These are phyloP conservation scores for Pseudachorutes palmiensis DNA, from an alignment of 1,140 invertebrate genomes.

Conservation along the genomic window DNA sequence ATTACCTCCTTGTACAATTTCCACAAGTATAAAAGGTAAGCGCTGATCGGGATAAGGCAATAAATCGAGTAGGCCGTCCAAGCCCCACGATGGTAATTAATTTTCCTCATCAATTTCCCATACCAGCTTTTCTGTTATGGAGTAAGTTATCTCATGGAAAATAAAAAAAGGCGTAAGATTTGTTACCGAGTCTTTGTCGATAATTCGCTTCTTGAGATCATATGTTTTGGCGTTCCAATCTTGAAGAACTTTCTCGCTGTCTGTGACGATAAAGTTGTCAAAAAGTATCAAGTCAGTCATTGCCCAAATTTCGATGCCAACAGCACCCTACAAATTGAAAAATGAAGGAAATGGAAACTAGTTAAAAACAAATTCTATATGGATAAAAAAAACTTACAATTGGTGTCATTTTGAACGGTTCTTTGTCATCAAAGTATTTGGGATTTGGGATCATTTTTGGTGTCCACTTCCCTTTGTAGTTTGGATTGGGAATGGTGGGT, in stretches of 20 bases:
- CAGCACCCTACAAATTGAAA: conserved; percentile 65
- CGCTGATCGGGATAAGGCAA: conserved; percentile 58
- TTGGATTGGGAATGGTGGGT: conserved; percentile 84
- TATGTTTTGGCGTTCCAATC: conserved; percentile 77
- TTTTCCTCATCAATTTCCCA: conserved; percentile 59
- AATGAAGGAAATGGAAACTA: conserved; percentile 15
- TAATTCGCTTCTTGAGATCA: conserved; percentile 69
- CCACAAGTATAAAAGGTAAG: conserved; percentile 58
- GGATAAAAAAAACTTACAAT: conserved; percentile 61
- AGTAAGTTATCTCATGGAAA: conserved; percentile 14
- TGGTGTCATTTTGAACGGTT: conserved; percentile 82
- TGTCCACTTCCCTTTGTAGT: conserved; percentile 91
- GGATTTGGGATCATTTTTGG: conserved; percentile 80
- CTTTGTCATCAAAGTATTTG: conserved; percentile 82
- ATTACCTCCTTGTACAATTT: conserved; percentile 40
- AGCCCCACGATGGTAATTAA: conserved; percentile 67
- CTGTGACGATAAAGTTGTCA: conserved; percentile 91
- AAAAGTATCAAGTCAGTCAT: conserved; percentile 91
- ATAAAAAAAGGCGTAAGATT: conserved; percentile 11
- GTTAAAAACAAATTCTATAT: not conserved
- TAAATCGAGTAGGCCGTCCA: conserved; percentile 70
- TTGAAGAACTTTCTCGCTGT: conserved; percentile 67
- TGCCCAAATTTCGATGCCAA: conserved; percentile 96
- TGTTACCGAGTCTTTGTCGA: conserved; percentile 67
- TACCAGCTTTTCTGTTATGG: conserved; percentile 55